A percentile compares a stretch with the other conserved stretches of the same genome.
Conservation (phyloP, 2,797 vertebrate genomes). For the Pangasius sanitwongsei region DNA sequence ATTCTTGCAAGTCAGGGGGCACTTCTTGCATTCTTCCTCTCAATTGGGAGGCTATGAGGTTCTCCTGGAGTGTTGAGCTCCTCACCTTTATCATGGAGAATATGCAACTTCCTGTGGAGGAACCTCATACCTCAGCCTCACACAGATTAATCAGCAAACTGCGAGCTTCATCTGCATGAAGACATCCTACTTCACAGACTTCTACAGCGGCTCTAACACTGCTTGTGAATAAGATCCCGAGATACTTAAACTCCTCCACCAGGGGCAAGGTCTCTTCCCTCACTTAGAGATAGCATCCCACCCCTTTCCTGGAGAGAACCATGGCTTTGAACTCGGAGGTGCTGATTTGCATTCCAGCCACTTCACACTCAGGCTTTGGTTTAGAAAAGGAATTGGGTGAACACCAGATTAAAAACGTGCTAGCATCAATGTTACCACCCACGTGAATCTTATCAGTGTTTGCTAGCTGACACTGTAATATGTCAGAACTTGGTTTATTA, state of each 20-base stretch:
- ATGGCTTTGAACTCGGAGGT: background rate
- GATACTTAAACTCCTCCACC: too few species aligned
- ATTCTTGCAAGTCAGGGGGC: background rate
- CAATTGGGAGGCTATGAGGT: background rate
- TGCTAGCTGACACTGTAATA: background rate
- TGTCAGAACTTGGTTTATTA: background rate
- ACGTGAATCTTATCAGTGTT: background rate
- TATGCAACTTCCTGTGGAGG: background rate
- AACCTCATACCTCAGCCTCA: background rate
- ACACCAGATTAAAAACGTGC: background rate
- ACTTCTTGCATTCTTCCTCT: background rate
- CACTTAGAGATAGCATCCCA: background rate
- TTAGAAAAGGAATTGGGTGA: background rate
- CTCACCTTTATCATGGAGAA: background rate
- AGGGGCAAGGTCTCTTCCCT: background rate
- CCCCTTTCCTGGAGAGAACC: background rate
- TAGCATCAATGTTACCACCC: background rate
- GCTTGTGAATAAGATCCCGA: background rate
- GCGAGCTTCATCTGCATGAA: background rate
- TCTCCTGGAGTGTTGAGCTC: background rate
- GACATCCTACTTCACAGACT: background rate
- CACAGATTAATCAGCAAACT: background rate
- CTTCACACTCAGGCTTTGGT: background rate
- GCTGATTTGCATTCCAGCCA: background rate
- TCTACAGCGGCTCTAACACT: background rate